phyloP scores from a whole-genome alignment of 2,888 invertebrate genomes.

The Athalia rosae region DNA sequence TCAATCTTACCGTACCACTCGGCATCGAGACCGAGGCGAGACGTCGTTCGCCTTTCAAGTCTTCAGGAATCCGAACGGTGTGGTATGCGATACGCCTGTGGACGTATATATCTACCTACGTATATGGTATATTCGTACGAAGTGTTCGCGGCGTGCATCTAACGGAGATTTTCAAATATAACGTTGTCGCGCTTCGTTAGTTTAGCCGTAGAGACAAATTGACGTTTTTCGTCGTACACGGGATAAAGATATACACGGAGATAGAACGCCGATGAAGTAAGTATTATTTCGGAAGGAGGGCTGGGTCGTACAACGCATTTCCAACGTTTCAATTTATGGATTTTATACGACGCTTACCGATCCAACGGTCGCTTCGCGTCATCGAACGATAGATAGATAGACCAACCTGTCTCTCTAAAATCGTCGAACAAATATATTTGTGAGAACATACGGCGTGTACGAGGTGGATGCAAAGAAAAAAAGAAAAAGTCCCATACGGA shows the following conservation, averaged over 20 bases:
- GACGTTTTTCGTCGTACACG: constrained; percentile 13
- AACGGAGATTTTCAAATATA: background rate
- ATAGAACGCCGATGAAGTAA: constrained; percentile 2
- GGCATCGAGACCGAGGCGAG: background rate
- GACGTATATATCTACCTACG: no score
- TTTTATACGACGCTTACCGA: constrained; percentile 39
- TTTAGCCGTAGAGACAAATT: constrained; percentile 32
- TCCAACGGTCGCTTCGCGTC: constrained; percentile 18
- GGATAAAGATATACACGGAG: constrained; percentile 6
- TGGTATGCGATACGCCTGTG: background rate
- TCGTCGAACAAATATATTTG: constrained; percentile 55
- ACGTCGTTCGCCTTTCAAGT: constrained; percentile 6
- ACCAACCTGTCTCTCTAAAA: background rate
- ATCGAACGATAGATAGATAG: constrained; percentile 18
- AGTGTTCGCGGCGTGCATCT: background rate
- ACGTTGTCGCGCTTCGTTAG: background rate
- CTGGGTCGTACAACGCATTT: background rate
- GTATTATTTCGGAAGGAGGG: background rate
- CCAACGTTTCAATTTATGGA: constrained; percentile 34
- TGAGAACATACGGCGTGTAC: constrained; percentile 65
- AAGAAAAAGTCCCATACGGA: constrained; percentile 59
- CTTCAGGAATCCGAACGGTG: constrained; percentile 31
- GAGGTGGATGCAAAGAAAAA: constrained; percentile 60
- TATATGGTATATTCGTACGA: no score
- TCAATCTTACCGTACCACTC: constrained; percentile 22